These are phyloP conservation scores for Drosophila nr. perissopoda DNA, from an alignment of 2,888 invertebrate genomes.

Conservation along the genomic window DNA sequence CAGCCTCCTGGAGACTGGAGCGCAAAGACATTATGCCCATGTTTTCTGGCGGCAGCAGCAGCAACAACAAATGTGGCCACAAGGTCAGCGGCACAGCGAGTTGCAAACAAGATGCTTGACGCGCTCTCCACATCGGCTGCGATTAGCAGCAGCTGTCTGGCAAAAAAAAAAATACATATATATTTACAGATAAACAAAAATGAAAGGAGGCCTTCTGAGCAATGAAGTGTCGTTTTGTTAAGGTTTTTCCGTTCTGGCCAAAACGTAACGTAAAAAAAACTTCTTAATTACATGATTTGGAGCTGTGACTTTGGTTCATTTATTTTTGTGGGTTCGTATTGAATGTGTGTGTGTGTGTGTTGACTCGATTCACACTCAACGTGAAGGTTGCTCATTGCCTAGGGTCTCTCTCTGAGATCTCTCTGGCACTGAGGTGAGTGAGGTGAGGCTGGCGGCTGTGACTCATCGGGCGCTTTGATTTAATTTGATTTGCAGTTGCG, in stretches of 20 bases:
- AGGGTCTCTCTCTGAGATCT: constrained; percentile 31
- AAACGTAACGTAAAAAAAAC: constrained; percentile 31
- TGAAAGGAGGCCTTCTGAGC: constrained; percentile 64
- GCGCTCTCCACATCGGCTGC: constrained; percentile 14
- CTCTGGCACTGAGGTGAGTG: not conserved
- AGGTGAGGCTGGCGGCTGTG: constrained; percentile 24
- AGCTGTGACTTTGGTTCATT: constrained; percentile 39
- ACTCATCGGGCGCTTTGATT: constrained; percentile 69
- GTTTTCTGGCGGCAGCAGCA: constrained; percentile 30
- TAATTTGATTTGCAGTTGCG: constrained; percentile 66
- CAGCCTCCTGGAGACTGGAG: constrained; percentile 22
- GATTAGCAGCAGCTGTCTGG: constrained; percentile 22
- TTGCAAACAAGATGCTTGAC: constrained; percentile 41
- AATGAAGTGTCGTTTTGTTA: constrained; percentile 41
- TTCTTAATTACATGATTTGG: constrained; percentile 69
- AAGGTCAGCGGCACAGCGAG: constrained; percentile 54
- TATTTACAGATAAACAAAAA: constrained; percentile 29
- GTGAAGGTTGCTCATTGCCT: constrained; percentile 60
- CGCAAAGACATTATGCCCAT: constrained; percentile 44
- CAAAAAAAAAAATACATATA: constrained; percentile 12
- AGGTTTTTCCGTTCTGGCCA: constrained; percentile 53
- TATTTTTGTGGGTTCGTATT: constrained; percentile 8
- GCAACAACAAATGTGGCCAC: constrained; percentile 27
- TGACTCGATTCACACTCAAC: constrained; percentile 13
- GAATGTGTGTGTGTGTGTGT: constrained; percentile 4